Evolutionary conservation across 2,888 invertebrate species (phyloP), one percentile per base, ranked within the genome.

Genomic region (Melinopterus prodromus): DNA sequence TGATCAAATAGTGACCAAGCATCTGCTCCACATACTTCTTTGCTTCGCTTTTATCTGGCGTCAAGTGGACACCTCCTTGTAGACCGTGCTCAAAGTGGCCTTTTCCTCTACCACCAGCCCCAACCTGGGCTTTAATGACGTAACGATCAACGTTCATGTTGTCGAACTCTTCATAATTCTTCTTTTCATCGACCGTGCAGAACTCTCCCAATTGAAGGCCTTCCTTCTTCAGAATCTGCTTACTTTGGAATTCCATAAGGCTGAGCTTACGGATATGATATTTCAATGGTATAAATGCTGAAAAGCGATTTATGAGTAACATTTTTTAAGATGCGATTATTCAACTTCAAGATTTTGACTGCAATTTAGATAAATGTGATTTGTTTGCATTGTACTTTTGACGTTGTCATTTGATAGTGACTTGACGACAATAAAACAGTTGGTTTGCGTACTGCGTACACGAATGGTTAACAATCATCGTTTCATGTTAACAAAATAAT

Each of bases 161-260:
- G 6, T 80, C 74, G 70, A 80, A 80, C 4, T 80, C 77, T 36
- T 70, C 15, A 37, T 70, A 77, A 16, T 75, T 70, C 15, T 37
- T 75, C n/a, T 6, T 12, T 7, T 77, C 36, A 15, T 96, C 95
- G 78, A 98, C 92, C 80, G 99, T 92, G 82, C 94, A 92, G 87
- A 97, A 98, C 86, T 96, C 94, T 88, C 98, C 96, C 85, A 97
- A 94, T 83, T 97, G 93, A 82, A 98, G 94, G 70, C 97, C 96
- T 90, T 95, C 93, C 87, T 97, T 95, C 84, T 94, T 92, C 82
- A 99, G 91, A 69, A 99, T 91, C 87, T 96, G 94, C 90, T 99
- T 99, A 88, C 99, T 99, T 89, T 99, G 99, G 89, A 96, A 99
- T 90, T 99, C 99, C 87, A 99, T 93, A 70, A 99, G 91, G 91